Conservation (phyloP, 1,140 invertebrate species). For the Pararge aegeria region DNA sequence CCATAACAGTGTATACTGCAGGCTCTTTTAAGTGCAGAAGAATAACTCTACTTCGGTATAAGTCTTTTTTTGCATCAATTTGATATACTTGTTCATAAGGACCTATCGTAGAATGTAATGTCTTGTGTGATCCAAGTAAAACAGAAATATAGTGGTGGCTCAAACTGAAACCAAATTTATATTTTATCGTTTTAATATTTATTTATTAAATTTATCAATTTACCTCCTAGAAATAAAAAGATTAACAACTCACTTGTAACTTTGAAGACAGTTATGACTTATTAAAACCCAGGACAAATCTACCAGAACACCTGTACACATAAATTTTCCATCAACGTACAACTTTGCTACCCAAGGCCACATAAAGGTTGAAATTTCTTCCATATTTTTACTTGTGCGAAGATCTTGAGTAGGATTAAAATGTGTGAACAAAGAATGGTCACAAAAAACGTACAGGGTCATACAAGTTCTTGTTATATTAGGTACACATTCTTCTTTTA, state of each 20-base stretch:
- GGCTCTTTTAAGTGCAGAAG: slow-evolving; percentile 81
- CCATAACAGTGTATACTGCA: slow-evolving; percentile 80
- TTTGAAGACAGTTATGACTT: slow-evolving; percentile 78
- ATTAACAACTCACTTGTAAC: slow-evolving; percentile 73
- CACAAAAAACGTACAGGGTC: slow-evolving; percentile 63
- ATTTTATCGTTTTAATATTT: not conserved
- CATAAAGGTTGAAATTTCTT: slow-evolving; percentile 28
- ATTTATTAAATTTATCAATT: not conserved
- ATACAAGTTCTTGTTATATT: slow-evolving; percentile 69
- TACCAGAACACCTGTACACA: slow-evolving; percentile 84
- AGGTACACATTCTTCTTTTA: slow-evolving; percentile 64
- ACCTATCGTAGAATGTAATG: slow-evolving; percentile 79
- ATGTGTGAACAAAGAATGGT: slow-evolving; percentile 50
- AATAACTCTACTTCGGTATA: slow-evolving; percentile 78
- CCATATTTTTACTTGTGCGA: slow-evolving; percentile 25
- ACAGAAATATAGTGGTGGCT: slow-evolving; percentile 81
- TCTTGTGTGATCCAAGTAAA: slow-evolving; percentile 83
- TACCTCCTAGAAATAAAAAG: not conserved
- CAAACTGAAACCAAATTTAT: slow-evolving; percentile 76
- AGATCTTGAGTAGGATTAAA: slow-evolving; percentile 39
- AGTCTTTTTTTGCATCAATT: slow-evolving; percentile 77
- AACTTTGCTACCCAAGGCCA: slow-evolving; percentile 87
- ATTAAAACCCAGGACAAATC: slow-evolving; percentile 83
- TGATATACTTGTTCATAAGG: slow-evolving; percentile 84
- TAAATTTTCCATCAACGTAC: slow-evolving; percentile 83